Evolutionary conservation across 2,888 invertebrate genomes (phyloP).

Genomic region (Spilarctia lutea): DNA sequence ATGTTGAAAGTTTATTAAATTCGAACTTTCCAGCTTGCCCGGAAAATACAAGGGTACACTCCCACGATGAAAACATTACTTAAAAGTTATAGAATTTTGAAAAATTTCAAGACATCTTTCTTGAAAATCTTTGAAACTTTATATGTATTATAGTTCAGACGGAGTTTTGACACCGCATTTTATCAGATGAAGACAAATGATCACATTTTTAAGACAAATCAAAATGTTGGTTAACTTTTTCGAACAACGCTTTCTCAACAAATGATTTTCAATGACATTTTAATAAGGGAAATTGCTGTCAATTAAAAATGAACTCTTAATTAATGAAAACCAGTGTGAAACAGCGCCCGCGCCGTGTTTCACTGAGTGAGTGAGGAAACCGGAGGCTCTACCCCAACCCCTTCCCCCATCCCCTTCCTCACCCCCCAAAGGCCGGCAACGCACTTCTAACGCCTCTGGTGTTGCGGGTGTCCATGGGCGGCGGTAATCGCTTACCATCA

Average conservation of each 20-base stretch:
- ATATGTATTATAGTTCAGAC: constrained; percentile 41
- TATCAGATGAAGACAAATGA: constrained; percentile 40
- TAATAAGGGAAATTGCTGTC: not conserved
- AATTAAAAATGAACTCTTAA: not conserved
- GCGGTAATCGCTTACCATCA: too few relatives aligned
- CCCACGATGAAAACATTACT: constrained; percentile 42
- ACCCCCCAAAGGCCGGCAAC: too few relatives aligned
- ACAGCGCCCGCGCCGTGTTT: too few relatives aligned
- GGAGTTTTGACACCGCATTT: constrained; percentile 40
- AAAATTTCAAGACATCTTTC: constrained; percentile 43
- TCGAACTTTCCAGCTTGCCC: constrained; percentile 31
- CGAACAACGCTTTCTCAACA: constrained; percentile 8
- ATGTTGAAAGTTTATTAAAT: constrained; percentile 42
- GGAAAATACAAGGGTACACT: constrained; percentile 35
- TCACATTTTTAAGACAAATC: constrained; percentile 33
- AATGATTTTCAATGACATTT: not conserved
- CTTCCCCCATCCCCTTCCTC: too few relatives aligned
- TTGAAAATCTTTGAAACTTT: constrained; percentile 40
- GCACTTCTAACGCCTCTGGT: too few relatives aligned
- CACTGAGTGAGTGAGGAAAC: too few relatives aligned
- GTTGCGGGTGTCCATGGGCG: too few relatives aligned
- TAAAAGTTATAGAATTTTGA: constrained; percentile 42
- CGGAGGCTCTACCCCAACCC: too few relatives aligned
- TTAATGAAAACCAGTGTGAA: too few relatives aligned
- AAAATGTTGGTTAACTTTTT: constrained; percentile 11